Evolutionary conservation across 1,140 invertebrate genomes (phyloP), one percentile per base, ranked within the genome.

Genomic region (Pogonomyrmex barbatus): DNA sequence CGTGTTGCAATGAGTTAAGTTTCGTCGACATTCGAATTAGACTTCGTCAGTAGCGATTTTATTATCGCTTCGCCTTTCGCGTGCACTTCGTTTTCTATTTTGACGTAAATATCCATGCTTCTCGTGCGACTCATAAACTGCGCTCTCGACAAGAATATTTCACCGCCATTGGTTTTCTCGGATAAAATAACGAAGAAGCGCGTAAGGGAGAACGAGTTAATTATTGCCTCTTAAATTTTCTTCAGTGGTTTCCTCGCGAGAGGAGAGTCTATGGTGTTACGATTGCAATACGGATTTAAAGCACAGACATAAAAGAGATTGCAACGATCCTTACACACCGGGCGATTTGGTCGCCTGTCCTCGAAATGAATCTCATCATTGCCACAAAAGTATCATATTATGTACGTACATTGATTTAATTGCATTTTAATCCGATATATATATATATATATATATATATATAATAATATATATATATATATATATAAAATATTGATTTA

Each of bases 311-410:
- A 91, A 89, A 24, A 67, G 70, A 30, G 92, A 91, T 24, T 94
- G 94, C 87, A 94, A 94, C 68, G 93, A 94, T 73, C 94, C 94
- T 67, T 94, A 92, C 85, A 52, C 73, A 4, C 84, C 91, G 6
- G 73, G 75, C 10, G 84, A 92, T 71, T 71, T 94, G 2, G 78
- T 91, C 0, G 78, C 83, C 0, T 94, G 94, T 87, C 88, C 93
- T 9, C 79, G 68, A 33, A 89, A 92, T 30, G 91, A 93, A 71
- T 76, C 90, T 47, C 90, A 93, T 42, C 84, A 89, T 42, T 94
- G 94, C 45, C 86, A 93, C 39, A 94, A 94, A 82, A 91, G 90
- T 50, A 47, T 92, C 36, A 87, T 94, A 45, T 76, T 88, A 17
- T 92, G 94, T 94, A 68, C 79, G 94, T 94, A 90, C 78, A 75